Evolutionary conservation across 2,797 vertebrate species (phyloP), one percentile per base, ranked within the genome.

Genomic region (Semotilus atromaculatus): DNA sequence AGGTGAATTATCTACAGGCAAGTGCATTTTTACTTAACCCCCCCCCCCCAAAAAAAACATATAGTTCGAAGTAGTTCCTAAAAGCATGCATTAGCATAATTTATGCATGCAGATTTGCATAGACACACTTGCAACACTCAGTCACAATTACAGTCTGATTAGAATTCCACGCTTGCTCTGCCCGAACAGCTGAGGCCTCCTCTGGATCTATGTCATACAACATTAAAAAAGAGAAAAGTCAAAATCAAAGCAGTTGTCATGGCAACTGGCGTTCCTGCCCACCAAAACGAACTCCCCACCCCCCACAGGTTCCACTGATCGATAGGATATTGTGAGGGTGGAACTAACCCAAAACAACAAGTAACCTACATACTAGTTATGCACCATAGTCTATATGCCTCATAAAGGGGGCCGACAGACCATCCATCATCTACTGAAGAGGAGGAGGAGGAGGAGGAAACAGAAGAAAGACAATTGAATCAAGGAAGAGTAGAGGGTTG

Each of bases 281-380:
- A 34, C 68, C 38, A 55, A 31, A 83, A 45, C 85, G 29, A 80
- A 80, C 81, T 34, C 75, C 64, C 84, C 48, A 72, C 45, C 72
- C 77, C 78, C 74, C 92, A 92, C 91, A 92, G 91, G 91, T 94
- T 96, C 96, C 95, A 82, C 88, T 92, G 92, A 96, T 97, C 96
- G 92, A 95, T 94, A 92, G 88, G 89, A 79, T 89, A 86, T 38
- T 80, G 64, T 87, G 88, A 90, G 89, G 88, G 88, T 91, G 91
- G 88, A 91, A 92, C 86, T 89, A 88, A 70, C 75, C 72, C 71
- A 89, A 67, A 88, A 84, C 82, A 84, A 84, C 83, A 55, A 89
- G 90, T 86, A 92, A 91, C 93, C 94, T 91, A 95, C 92, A 95
- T 95, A 95, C 94, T 89, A 90, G 90, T 75, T 5, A 85, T 88